Base-by-base conservation (phyloP, 1,140 invertebrate species). In the Diorhabda carinulata region DNA sequence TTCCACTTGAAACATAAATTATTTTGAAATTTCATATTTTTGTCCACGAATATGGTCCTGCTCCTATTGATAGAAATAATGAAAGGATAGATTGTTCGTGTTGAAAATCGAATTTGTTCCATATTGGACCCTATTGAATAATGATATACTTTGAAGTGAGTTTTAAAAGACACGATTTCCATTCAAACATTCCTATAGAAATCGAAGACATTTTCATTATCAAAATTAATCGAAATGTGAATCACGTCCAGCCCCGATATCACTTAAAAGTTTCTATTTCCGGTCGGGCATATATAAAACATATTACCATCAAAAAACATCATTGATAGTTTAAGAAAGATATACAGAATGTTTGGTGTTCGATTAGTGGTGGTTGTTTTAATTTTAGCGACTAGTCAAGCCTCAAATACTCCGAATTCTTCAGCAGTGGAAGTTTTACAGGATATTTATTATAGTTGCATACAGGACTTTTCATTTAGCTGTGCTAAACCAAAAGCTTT, bases 401-500 rank as follows among this genome's bases (percentile, higher is more conserved):
- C 67, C 40, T 59, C 63, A 8, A 67, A 67, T 42, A 61, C 64
- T 40, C 61, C 70, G 9, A 57, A 75, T 9, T 75, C 75, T 61
- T 85, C 87, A 42, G 88, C 88, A 4, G 82, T 85, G 2, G 86
- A 86, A 66, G 77, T 89, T 74, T 81, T 86, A 7, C 81, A 81
- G 65, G 87, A 88, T 72, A 86, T 89, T 76, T 90, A 89, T 76
- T 79, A 84, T 52, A 83, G 84, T 79, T 90, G 89, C 75, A 76
- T 90, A 8, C 85, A 86, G 74, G 84, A 87, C 73, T 86, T 88
- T 74, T 88, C 87, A 58, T 81, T 87, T 61, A 83, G 84, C 64
- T 93, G 92, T 81, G 88, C 90, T 56, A 90, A 91, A 74, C 91
- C 91, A 6, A 91, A 90, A 80, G 86, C 92, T 9, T 78, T 92